Conservation (phyloP, 2,888 invertebrate species). For the Agriopis aurantiaria region DNA sequence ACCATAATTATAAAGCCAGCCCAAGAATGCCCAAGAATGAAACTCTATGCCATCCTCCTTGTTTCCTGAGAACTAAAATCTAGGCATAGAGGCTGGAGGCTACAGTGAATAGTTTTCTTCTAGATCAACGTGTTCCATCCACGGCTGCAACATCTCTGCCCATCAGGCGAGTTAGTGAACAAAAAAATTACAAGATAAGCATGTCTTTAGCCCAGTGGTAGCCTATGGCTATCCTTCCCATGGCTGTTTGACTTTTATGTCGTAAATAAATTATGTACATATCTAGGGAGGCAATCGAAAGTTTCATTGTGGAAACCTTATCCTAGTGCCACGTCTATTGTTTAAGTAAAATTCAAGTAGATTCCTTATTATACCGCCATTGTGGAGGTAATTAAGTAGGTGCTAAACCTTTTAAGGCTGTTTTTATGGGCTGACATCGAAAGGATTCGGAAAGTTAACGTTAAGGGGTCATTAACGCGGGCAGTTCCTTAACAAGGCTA, state of each 20-base stretch:
- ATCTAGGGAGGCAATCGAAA: neutral
- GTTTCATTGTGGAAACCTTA: slow-evolving; percentile 6
- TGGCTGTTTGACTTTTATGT: neutral
- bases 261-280: neutral
- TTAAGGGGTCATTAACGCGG: slow-evolving; percentile 37
- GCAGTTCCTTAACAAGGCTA: slow-evolving; percentile 32
- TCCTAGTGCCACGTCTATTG: slow-evolving; percentile 17
- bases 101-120: too few relatives aligned
- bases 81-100: too few relatives aligned
- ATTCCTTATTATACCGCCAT: slow-evolving; percentile 43
- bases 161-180: too few relatives aligned
- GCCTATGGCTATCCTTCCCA: neutral
- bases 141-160: too few relatives aligned
- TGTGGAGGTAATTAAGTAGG: slow-evolving; percentile 47
- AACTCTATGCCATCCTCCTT: too few relatives aligned
- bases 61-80: too few relatives aligned
- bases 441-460: slow-evolving; percentile 46
- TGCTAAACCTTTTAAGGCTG: slow-evolving; percentile 43
- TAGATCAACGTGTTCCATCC: too few relatives aligned
- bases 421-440: slow-evolving; percentile 48
- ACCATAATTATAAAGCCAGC: too few relatives aligned
- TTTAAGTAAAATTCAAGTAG: slow-evolving; percentile 34
- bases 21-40: too few relatives aligned
- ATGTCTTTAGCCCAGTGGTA: too few relatives aligned
- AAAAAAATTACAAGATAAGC: too few relatives aligned